Base-by-base conservation (phyloP, 2,113 vertebrate genomes). In the Pomatostomus ruficeps region DNA sequence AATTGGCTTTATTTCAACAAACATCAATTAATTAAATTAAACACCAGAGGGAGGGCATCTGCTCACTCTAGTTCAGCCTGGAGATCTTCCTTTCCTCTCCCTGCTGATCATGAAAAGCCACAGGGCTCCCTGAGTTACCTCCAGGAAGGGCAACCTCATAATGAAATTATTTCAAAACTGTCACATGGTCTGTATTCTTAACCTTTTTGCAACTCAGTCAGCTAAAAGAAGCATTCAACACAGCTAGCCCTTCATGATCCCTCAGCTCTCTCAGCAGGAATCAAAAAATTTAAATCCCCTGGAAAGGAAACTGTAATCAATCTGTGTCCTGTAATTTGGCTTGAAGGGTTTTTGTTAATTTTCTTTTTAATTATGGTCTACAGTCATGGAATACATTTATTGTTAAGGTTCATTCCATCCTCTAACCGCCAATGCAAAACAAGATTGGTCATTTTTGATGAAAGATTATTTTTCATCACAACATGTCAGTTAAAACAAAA, bases 11-110 rank as follows among this genome's bases (percentile, higher is more conserved):
- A 93, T 91, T 96, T 96, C 92, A 96, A 92, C 88, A 96, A 93
- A 96, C 88, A 96, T 87, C 92, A 92, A 95, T 96, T 97, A 97
- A 97, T 96, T 88, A 96, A 95, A 88, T 94, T 91, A 79, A 96
- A 92, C 76, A 91, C 88, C 80, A 91, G 88, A 94, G 76, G 79
- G 92, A 94, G 73, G 88, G 88, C 92, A 95, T 91, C 90, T 96
- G 92, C 58, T 95, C 76, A 17, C 36, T 84, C 33, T 62, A 71
- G 59, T 79, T 96, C 83, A 81, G 76, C 57, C 65, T 82, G 40
- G 36, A 90, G 61, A 57, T 87, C 54, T 40, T 85, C 51, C 43
- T 85, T 66, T 76, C 52, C 61, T 77, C 55, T 83, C 75, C 81
- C 75, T 66, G 55, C n/a, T 2, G 12, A 91, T 83, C 78, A 88